A percentile compares a stretch with the other conserved stretches of the same genome.
These are phyloP conservation scores for Tribolium madens DNA, from an alignment of 1,140 invertebrate species.

Conservation along the genomic window DNA sequence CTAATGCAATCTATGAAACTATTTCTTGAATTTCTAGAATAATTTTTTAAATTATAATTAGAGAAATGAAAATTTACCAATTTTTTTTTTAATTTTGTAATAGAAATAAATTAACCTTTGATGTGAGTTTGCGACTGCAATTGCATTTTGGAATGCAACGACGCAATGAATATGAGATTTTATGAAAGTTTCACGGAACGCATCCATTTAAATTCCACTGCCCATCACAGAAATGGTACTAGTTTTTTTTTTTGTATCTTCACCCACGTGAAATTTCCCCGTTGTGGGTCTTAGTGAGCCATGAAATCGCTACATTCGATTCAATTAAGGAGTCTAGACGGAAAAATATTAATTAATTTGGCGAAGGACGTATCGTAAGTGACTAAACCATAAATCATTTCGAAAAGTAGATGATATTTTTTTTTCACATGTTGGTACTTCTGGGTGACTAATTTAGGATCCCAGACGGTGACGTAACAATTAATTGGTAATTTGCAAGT, in stretches of 20 bases:
- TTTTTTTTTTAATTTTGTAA: no score
- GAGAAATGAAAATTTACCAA: no score
- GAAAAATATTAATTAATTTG: slow-evolving; percentile 17
- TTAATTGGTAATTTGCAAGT: slow-evolving; percentile 5
- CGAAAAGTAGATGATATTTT: slow-evolving; percentile 18
- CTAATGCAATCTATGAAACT: no score
- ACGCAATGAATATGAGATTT: not conserved
- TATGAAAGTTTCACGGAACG: not conserved
- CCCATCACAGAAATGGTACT: not conserved
- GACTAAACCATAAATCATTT: slow-evolving; percentile 37
- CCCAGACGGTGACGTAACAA: slow-evolving; percentile 22
- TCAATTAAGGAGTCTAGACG: slow-evolving; percentile 35
- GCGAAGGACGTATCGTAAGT: slow-evolving; percentile 9
- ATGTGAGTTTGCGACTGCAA: not conserved
- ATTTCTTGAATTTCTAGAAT: no score
- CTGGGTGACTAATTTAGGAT: not conserved
- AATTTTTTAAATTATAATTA: no score
- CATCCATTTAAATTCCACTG: not conserved
- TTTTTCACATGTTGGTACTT: not conserved
- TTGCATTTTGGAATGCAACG: not conserved
- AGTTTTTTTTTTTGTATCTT: not conserved
- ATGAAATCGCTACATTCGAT: slow-evolving; percentile 26
- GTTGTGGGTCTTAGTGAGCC: not conserved
- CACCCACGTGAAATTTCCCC: not conserved
- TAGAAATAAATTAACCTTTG: no score